A percentile compares a stretch with the other conserved stretches of the same genome.
Evolutionary conservation across 2,113 vertebrate species (phyloP).

Genomic region (Poeciliopsis turrubarensis): DNA sequence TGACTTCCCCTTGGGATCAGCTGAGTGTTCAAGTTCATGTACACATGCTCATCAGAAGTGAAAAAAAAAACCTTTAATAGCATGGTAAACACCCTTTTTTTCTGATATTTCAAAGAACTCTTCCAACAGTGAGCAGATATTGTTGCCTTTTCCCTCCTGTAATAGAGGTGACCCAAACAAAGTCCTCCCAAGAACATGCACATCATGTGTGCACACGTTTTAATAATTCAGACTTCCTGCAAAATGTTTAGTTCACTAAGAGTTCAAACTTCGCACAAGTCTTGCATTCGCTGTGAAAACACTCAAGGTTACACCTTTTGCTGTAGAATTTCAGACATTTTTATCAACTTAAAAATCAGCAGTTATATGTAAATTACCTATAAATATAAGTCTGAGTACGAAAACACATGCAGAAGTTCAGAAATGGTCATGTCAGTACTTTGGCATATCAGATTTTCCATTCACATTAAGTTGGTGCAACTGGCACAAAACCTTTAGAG

Average conservation of each 20-base stretch:
- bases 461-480: not conserved
- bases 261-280: not conserved
- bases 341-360: not conserved
- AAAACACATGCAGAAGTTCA: not conserved
- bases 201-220: not conserved
- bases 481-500: not conserved
- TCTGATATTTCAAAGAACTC: not conserved
- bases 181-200: not conserved
- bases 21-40: not conserved
- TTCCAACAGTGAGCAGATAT: too few relatives aligned
- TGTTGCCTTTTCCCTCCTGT: not conserved
- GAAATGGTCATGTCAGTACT: not conserved
- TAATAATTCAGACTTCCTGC: not conserved
- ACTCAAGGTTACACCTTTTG: not conserved
- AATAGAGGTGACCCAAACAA: not conserved
- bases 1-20: not conserved
- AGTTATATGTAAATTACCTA: not conserved
- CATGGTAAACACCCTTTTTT: not conserved
- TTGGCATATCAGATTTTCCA: not conserved
- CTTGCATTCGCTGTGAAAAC: not conserved
- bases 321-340: not conserved
- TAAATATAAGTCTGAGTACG: not conserved
- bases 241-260: not conserved
- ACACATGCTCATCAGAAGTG: not conserved
- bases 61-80: too few relatives aligned